Base-by-base conservation (phyloP, 2,888 invertebrate species). In the Lordiphosa andalusiaca region DNA sequence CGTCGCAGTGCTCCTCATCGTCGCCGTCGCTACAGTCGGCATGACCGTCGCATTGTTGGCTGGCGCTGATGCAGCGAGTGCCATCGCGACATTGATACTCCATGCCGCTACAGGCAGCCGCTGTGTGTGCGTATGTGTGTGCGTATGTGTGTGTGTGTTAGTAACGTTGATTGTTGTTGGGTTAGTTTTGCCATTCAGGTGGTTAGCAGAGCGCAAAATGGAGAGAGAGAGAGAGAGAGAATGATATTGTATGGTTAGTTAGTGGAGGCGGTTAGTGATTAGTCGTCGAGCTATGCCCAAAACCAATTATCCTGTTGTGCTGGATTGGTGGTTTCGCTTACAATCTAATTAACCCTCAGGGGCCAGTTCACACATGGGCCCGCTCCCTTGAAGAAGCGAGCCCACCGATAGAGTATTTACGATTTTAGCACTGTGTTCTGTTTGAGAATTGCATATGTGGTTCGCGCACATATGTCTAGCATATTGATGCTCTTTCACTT, bases 1-100 rank as follows among this genome's bases (percentile, higher is more conserved):
- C 82, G 48, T 88, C 86, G 75, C 90, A 90, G 57, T 86, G 75
- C 37, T 88, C 87, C 73, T 90, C 90, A 59, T 90, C 90, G 47
- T 90, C 90, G 60, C 83, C 88, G 50, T 84, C 80, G 39, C 71
- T 75, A 73, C 90, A 90, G 69, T 90, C 89, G 49, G 54, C 55
- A 52, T 62, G 73, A 38, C 88, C 85, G 72, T 90, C 90, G 68
- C 90, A 90, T 42, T 87, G 63, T 64, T 86, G 86, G 54, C 87
- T 77, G 10, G 80, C 81, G 67, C 87, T 87, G 48, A 89, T 88
- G 68, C 89, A 89, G 51, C 75, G 86, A 19, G 69, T 69, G 66
- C 88, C 87, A 54, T 88, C 88, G 61, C 83, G 85, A 69, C 89
- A 89, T 53, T 85, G 87, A 62, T 87, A 88, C 58, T 89, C 88